phyloP scores from a whole-genome alignment of 2,797 vertebrate genomes.

The Syndactyla subalaris region DNA sequence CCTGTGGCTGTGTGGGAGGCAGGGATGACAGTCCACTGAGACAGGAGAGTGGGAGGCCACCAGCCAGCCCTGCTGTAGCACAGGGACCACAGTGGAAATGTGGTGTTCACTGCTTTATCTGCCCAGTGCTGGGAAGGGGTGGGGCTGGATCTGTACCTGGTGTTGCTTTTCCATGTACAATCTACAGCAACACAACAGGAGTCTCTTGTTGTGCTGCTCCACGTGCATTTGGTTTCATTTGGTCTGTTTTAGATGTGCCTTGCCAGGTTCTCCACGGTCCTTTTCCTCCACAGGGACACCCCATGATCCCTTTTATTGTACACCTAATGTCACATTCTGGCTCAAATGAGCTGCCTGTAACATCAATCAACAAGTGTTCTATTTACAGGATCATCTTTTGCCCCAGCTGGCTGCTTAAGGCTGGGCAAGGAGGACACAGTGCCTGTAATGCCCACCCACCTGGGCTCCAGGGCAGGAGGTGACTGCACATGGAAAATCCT shows the following conservation, averaged over 20 bases:
- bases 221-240: not conserved
- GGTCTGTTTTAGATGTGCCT: not conserved
- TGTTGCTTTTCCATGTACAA: not conserved
- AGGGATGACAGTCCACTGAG: not conserved
- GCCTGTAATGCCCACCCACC: not conserved
- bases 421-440: not conserved
- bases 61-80: not conserved
- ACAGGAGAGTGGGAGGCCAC: not conserved
- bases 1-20: not conserved
- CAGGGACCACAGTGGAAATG: not conserved
- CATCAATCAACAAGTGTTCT: not conserved
- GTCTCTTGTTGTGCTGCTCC: not conserved
- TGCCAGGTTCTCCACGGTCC: not conserved
- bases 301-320: not conserved
- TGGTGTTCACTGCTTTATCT: not conserved
- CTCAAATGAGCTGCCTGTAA: not conserved
- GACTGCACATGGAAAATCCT: not conserved
- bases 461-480: not conserved
- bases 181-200: not conserved
- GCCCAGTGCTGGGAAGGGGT: accelerated
- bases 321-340: not conserved
- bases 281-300: not conserved
- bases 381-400: not conserved
- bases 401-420: not conserved
- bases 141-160: not conserved